Conservation (phyloP, 2,797 vertebrate genomes). For the Eurystomus glaucurus region DNA sequence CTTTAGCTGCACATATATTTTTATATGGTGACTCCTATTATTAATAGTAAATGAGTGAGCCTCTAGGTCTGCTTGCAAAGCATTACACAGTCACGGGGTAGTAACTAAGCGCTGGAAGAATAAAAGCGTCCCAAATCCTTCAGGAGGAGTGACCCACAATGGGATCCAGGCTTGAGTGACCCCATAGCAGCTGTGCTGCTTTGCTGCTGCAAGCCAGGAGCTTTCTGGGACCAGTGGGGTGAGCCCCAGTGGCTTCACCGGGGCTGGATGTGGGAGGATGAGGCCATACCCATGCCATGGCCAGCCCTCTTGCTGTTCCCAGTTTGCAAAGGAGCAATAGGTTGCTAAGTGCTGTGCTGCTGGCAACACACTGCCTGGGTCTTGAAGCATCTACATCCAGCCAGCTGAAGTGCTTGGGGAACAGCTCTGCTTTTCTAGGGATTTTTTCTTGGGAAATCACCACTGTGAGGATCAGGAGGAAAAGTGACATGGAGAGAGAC, state of each 20-base stretch:
- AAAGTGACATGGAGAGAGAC: background rate
- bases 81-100: background rate
- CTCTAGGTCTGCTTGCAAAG: background rate
- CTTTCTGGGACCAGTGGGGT: background rate
- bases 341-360: background rate
- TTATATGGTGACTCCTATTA: background rate
- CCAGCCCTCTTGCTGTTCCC: background rate
- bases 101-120: accelerated
- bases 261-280: background rate
- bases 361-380: background rate
- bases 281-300: background rate
- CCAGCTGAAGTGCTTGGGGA: background rate
- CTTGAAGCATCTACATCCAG: background rate
- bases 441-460: background rate
- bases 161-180: background rate
- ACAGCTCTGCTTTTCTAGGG: background rate
- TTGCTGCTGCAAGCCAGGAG: background rate
- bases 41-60: background rate
- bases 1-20: background rate
- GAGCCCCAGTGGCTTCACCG: background rate
- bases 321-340: background rate
- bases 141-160: background rate
- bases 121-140: background rate
- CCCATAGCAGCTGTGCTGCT: accelerated
- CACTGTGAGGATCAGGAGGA: background rate